These are phyloP conservation scores for Drosophila jambulina DNA, from an alignment of 1,140 invertebrate genomes.

Conservation along the genomic window DNA sequence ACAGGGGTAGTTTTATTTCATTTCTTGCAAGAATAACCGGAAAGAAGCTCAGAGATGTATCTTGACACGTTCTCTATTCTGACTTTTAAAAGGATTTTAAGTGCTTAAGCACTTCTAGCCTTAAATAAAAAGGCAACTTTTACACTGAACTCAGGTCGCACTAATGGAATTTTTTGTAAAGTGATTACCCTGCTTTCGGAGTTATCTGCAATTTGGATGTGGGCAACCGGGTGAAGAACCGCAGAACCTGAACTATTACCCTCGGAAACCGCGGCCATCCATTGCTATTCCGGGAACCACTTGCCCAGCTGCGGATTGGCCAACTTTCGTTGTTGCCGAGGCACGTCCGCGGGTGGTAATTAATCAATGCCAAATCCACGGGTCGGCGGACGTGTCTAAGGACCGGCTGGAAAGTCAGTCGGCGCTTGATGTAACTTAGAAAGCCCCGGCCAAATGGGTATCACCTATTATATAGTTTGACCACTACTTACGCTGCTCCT, in stretches of 20 bases:
- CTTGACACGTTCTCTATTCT: background rate
- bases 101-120: background rate
- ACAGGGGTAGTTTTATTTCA: background rate
- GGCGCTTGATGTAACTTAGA: constrained; percentile 51
- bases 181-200: background rate
- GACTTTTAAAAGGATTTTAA: constrained; percentile 3
- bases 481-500: constrained; percentile 72
- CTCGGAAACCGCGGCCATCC: constrained; percentile 4
- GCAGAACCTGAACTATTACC: constrained; percentile 37
- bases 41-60: background rate
- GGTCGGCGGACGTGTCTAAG: constrained; percentile 42
- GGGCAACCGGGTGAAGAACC: constrained; percentile 7
- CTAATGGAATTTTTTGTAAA: constrained; percentile 1
- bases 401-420: constrained; percentile 36
- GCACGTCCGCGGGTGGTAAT: constrained; percentile 47
- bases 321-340: constrained; percentile 51
- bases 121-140: background rate
- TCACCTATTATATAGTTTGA: constrained; percentile 12
- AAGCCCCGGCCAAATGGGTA: constrained; percentile 28
- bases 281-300: constrained; percentile 24
- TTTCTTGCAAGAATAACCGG: background rate
- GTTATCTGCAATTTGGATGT: background rate
- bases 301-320: background rate
- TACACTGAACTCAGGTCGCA: background rate
- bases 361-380: constrained; percentile 38